These are phyloP conservation scores for Toxotes chatareus DNA, from an alignment of 2,113 vertebrate species.

Conservation along the genomic window DNA sequence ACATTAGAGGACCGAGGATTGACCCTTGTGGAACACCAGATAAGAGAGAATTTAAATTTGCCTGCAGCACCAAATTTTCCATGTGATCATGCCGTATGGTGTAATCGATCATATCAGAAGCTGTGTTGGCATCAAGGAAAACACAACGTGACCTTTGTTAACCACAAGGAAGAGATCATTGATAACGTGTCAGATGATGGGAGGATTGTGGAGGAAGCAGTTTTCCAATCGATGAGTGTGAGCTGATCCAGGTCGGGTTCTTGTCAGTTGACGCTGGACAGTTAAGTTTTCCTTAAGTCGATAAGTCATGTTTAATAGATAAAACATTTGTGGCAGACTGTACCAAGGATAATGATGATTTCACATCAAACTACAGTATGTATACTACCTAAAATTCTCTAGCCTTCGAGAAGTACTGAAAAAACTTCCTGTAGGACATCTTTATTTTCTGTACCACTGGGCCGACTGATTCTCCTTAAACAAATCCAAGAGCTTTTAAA, in stretches of 20 bases:
- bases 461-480: not conserved
- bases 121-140: not conserved
- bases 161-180: not conserved
- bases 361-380: no score
- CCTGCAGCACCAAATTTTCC: not conserved
- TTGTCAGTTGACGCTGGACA: not conserved
- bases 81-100: not conserved
- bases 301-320: not conserved
- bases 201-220: not conserved
- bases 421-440: conserved; percentile 4
- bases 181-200: not conserved
- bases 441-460: not conserved
- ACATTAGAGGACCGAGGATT: not conserved
- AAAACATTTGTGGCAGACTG: no score
- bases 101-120: not conserved
- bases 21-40: conserved; percentile 31
- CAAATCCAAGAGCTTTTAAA: not conserved
- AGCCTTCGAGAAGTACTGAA: conserved; percentile 1
- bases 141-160: not conserved
- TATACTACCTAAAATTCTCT: conserved; percentile 8
- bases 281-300: not conserved
- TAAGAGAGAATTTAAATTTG: not conserved
- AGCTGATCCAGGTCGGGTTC: not conserved
- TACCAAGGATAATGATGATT: no score
- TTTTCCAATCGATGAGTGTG: not conserved